Evolutionary conservation across 1,140 invertebrate species (phyloP).

Genomic region (Saxidomus purpurata): DNA sequence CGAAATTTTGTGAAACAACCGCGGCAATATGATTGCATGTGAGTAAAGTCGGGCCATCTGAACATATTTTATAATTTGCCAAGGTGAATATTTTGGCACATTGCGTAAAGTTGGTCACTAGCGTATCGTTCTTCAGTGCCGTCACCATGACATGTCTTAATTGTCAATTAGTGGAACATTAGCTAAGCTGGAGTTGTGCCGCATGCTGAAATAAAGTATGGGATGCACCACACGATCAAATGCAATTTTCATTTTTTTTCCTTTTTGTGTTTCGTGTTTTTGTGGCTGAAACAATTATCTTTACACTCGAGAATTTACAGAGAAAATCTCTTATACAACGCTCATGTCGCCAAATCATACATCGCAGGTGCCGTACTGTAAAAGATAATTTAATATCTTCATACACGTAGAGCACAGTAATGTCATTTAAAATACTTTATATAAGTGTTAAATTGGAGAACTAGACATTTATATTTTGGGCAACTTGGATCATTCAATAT

Average conservation of each 20-base stretch:
- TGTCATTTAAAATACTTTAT: conserved; percentile 53
- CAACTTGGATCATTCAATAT: conserved; percentile 54
- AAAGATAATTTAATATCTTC: conserved; percentile 52
- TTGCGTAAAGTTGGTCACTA: conserved; percentile 53
- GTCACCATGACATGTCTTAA: conserved; percentile 53
- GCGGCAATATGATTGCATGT: conserved; percentile 50
- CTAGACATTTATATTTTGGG: conserved; percentile 52
- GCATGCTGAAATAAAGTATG: conserved; percentile 52
- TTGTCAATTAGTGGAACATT: conserved; percentile 54
- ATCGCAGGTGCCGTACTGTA: conserved; percentile 52
- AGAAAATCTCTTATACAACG: conserved; percentile 49
- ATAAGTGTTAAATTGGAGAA: conserved; percentile 54
- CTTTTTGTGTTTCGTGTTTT: conserved; percentile 51
- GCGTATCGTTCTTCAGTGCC: conserved; percentile 52
- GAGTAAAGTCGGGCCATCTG: conserved; percentile 52
- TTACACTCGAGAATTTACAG: conserved; percentile 40
- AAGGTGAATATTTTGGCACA: conserved; percentile 51
- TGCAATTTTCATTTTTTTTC: conserved; percentile 46
- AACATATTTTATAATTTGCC: conserved; percentile 50
- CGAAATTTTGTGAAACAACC: conserved; percentile 51
- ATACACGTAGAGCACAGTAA: conserved; percentile 53
- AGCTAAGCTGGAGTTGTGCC: conserved; percentile 51
- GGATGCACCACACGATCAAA: conserved; percentile 53
- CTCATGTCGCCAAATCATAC: conserved; percentile 50
- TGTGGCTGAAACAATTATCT: conserved; percentile 52